These are phyloP conservation scores for Ibidorhyncha struthersii DNA, from an alignment of 2,113 vertebrate species.

Conservation along the genomic window DNA sequence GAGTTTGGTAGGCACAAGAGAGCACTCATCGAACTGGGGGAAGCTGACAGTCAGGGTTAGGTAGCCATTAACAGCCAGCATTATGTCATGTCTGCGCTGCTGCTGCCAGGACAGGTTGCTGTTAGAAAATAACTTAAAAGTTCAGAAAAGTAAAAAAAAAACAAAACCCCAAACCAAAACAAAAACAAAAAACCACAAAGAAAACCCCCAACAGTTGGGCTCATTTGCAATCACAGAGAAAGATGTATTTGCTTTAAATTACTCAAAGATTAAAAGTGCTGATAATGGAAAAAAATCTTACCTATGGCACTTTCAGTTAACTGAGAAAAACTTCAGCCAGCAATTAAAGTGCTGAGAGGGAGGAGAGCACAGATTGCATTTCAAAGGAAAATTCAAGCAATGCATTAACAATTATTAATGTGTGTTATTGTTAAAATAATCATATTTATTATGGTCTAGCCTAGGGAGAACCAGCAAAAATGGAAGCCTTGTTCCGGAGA, in stretches of 20 bases:
- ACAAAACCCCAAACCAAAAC: background rate
- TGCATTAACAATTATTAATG: conserved; percentile 60
- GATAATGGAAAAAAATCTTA: conserved; percentile 52
- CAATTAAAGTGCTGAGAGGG: conserved; percentile 38
- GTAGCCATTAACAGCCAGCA: background rate
- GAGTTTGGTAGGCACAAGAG: background rate
- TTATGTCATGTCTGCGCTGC: background rate
- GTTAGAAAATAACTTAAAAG: background rate
- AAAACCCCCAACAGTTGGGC: conserved; percentile 9
- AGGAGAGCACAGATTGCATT: conserved; percentile 40
- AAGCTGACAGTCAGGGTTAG: background rate
- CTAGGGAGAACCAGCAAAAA: conserved; percentile 49
- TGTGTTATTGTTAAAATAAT: conserved; percentile 67
- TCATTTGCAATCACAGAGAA: conserved; percentile 23
- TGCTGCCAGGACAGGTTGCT: background rate
- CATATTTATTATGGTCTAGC: conserved; percentile 57
- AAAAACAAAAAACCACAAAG: background rate
- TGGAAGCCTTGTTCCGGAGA: conserved; percentile 33
- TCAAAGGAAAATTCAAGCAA: conserved; percentile 48
- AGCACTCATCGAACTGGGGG: background rate
- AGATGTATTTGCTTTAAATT: conserved; percentile 55
- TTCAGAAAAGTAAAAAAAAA: background rate
- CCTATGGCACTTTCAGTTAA: conserved; percentile 59
- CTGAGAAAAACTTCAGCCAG: conserved; percentile 56
- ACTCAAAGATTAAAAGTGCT: conserved; percentile 40